Evolutionary conservation across 2,113 vertebrate genomes (phyloP), one percentile per base, ranked within the genome.

Genomic region (Trogon surrucura): DNA sequence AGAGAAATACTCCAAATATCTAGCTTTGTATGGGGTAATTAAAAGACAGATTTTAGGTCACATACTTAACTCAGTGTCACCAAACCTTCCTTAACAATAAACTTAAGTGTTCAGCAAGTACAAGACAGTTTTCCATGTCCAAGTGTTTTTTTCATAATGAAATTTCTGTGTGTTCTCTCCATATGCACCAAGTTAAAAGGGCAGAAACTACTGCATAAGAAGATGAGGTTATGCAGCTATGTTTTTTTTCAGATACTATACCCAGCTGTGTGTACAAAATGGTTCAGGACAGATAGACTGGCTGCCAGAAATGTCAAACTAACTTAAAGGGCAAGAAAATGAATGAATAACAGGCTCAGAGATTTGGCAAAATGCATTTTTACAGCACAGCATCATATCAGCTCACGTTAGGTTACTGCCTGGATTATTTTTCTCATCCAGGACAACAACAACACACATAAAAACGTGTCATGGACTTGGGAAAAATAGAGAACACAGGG

Each of bases 321-420:
- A 47, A 71, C 50, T 75, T 69, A 93, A n/a, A 77, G 48, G 66
- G n/a, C 58, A 91, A 85, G 38, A 75, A 79, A 85, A 53, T 36
- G 38, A 93, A 93, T 58, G 54, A 93, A 88, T 25, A 85, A 32
- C 41, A 72, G 81, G 23, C 67, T 89, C 30, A 79, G 44, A 56
- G 38, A 29, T 79, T 85, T 93, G 22, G 48, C 73, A 85, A 91
- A 89, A 75, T 22, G 44, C 26, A 50, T 85, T 93, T 93, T 93
- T 94, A 64, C 38, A 67, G 30, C 45, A 85, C 47, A 32, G 45
- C 22, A 65, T 75, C 41, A 26, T 56, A 67, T 79, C 54, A 65
- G 14, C 22, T 61, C 23, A 21, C n/a, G 16, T 12, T 60, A 67
- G 16, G 21, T 67, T 72, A 56, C 19, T 32, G 20, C 29, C 32